Conservation (phyloP, 2,888 invertebrate species). For the Timandra comae region DNA sequence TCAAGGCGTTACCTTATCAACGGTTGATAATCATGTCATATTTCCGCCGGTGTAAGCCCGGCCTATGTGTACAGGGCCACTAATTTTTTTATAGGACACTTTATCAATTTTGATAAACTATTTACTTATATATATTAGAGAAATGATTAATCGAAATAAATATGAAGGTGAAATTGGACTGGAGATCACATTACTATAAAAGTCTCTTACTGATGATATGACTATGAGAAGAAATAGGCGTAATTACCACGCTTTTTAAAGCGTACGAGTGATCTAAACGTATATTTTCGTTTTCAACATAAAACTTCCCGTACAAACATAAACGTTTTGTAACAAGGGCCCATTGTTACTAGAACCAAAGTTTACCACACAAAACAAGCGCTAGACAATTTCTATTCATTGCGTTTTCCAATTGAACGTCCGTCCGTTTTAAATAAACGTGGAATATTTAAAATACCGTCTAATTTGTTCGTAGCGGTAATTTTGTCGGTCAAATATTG, state of each 20-base stretch:
- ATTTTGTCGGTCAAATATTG: conserved; percentile 69
- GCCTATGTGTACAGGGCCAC: too few species aligned
- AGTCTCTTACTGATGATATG: too few species aligned
- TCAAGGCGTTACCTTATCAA: conserved; percentile 55
- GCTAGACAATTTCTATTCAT: conserved; percentile 19
- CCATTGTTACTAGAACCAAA: neutral
- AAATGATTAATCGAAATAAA: too few species aligned
- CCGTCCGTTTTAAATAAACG: conserved; percentile 46
- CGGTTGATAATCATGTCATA: conserved; percentile 46
- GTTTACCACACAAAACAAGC: conserved; percentile 10
- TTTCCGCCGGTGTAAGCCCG: conserved; percentile 30
- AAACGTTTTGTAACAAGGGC: conserved; percentile 3
- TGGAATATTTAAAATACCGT: conserved; percentile 47
- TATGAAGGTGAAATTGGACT: too few species aligned
- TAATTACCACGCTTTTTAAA: too few species aligned
- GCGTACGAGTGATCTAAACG: too few species aligned
- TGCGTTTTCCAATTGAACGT: conserved; percentile 13
- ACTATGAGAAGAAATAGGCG: too few species aligned
- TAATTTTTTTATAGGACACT: neutral
- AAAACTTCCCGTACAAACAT: too few species aligned
- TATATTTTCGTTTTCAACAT: too few species aligned
- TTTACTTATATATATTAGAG: too few species aligned
- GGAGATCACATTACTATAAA: too few species aligned
- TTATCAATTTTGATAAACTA: too few species aligned
- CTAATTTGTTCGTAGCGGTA: conserved; percentile 70